A percentile compares a stretch with the other conserved stretches of the same genome.
These are phyloP conservation scores for Garrulus glandarius DNA, from an alignment of 2,797 vertebrate genomes.

Conservation along the genomic window DNA sequence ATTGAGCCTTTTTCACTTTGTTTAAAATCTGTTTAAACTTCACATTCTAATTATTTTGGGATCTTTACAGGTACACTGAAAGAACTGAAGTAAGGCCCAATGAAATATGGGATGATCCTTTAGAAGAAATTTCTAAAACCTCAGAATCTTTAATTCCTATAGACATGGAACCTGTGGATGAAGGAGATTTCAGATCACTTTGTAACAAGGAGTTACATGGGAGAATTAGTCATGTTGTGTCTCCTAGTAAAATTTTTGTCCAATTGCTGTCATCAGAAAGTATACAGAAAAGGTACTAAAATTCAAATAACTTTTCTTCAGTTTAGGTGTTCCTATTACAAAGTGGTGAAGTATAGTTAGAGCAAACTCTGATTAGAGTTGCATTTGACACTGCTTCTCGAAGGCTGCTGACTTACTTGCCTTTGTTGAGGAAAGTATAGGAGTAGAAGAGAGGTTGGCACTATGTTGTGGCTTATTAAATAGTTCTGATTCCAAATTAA, in stretches of 20 bases:
- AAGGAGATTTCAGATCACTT: constrained; percentile 43
- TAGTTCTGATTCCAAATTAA: background rate
- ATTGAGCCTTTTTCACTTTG: background rate
- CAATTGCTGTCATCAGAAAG: constrained; percentile 75
- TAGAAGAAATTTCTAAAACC: constrained; percentile 60
- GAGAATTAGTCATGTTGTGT: constrained; percentile 81
- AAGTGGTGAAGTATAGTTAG: background rate
- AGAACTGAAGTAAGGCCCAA: background rate
- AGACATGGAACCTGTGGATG: background rate
- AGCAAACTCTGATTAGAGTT: background rate
- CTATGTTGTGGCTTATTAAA: background rate
- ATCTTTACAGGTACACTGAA: constrained; percentile 51
- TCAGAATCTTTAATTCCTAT: background rate
- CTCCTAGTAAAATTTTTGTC: constrained; percentile 88
- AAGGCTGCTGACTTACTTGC: background rate
- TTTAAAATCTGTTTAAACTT: background rate
- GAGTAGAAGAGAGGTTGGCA: background rate
- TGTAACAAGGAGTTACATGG: constrained; percentile 75
- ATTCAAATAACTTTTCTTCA: background rate
- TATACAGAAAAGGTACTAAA: constrained; percentile 81
- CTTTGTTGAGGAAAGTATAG: background rate
- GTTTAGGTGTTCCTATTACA: background rate
- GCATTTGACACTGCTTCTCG: background rate
- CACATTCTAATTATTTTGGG: background rate
- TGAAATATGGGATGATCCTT: constrained; percentile 76